Base-by-base conservation (phyloP, 2,113 vertebrate species). In the Cyanoderma ruficeps region DNA sequence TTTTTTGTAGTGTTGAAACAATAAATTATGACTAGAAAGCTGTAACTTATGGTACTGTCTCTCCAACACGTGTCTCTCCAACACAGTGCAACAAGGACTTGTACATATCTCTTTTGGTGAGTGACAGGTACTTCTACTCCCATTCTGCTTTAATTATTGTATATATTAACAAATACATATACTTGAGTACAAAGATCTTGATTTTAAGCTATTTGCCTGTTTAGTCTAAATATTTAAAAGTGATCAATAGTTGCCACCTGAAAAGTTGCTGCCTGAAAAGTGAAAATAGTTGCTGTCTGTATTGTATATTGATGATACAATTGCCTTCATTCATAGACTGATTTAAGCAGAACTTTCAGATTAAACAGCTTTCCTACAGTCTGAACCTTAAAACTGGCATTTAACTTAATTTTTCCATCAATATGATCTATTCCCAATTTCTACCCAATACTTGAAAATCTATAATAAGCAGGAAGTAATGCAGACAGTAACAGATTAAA, bases 211-310 rank as follows among this genome's bases (percentile, higher is more conserved):
- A 76, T 87, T 96, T 79, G 11, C 42, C 59, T 18, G 4, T 57
- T 80, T 50, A 91, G 63, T 95, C 90, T 92, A 97, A 96, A 97
- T 97, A 96, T 60, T 39, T 39, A 96, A 90, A 83, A 91, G 44
- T 61, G 92, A 95, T 96, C 97, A 94, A 96, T 97, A 97, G 95
- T 92, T 96, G 87, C 91, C 8, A 4, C 77, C 37, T 77, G 96
- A 90, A 95, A 94, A 81, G n/a, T 87, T 96, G 89, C 87, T 5
- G 2, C 83, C 41, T 83, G 96, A 89, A 96, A 94, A 87, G 33
- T 90, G 41, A 56, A 46, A 80, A 55, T 46, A 46, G 25, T 37
- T 46, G 61, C 16, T 1, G 49, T 81, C 39, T 39, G 37, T 83
- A 37, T 87, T 94, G 94, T 83, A 89, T 92, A 96, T 57, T 87